phyloP scores from a whole-genome alignment of 2,113 vertebrate genomes.

The Thalassoma bifasciatum region DNA sequence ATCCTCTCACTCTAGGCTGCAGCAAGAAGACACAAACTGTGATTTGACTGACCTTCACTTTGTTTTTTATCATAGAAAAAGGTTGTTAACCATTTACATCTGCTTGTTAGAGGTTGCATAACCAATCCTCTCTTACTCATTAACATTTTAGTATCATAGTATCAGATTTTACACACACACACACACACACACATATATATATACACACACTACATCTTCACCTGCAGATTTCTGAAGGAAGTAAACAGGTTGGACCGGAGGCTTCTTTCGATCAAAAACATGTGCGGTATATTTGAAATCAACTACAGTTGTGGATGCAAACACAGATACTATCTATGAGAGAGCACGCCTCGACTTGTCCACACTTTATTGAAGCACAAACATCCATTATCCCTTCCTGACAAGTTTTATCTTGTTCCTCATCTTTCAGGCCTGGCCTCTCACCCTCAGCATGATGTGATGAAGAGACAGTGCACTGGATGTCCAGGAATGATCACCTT shows the following conservation, averaged over 20 bases:
- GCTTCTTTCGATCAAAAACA: background rate
- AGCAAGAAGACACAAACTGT: background rate
- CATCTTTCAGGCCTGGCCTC: slow-evolving; percentile 87
- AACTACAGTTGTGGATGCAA: slow-evolving; percentile 65
- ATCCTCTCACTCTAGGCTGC: background rate
- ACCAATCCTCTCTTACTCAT: background rate
- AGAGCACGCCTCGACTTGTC: background rate
- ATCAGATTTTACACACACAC: background rate
- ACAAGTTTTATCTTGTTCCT: background rate
- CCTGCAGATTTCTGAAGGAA: background rate
- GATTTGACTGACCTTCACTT: background rate
- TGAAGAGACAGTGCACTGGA: slow-evolving; percentile 89
- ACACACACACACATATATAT: too few relatives aligned
- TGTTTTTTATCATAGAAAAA: background rate
- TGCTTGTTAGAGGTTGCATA: background rate
- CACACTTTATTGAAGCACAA: background rate
- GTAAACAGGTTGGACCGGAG: background rate
- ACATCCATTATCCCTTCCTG: background rate
- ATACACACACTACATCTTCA: background rate
- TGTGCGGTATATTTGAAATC: background rate
- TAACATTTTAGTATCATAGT: background rate
- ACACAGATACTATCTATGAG: background rate
- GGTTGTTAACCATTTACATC: background rate
- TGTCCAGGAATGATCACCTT: slow-evolving; percentile 91
- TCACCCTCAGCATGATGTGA: slow-evolving; percentile 89